Conservation (phyloP, 2,888 invertebrate genomes). For the Lydus trimaculatus region DNA sequence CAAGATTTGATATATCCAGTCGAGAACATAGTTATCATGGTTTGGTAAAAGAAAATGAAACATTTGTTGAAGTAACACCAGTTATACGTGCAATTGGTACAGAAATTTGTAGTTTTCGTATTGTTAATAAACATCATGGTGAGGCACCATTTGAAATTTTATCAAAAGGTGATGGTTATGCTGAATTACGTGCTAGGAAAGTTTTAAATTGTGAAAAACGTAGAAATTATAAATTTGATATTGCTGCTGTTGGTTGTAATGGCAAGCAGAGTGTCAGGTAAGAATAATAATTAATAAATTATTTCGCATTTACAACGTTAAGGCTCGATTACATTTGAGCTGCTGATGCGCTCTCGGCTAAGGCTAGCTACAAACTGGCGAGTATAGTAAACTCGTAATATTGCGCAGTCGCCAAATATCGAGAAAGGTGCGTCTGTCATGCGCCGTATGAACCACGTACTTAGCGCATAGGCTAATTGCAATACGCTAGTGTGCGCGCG, state of each 20-base stretch:
- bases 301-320: too few relatives aligned
- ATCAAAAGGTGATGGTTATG: conserved; percentile 70
- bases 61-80: conserved; percentile 91
- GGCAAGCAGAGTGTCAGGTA: conserved; percentile 71
- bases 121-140: conserved; percentile 90
- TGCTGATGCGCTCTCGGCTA: too few relatives aligned
- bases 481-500: too few relatives aligned
- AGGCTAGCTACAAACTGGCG: too few relatives aligned
- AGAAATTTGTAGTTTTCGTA: conserved; percentile 84
- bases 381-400: too few relatives aligned
- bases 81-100: conserved; percentile 75
- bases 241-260: conserved; percentile 91
- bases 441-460: too few relatives aligned
- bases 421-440: too few relatives aligned
- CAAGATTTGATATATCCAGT: conserved; percentile 78
- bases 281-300: too few relatives aligned
- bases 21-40: conserved; percentile 92
- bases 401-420: too few relatives aligned
- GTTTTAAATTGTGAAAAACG: conserved; percentile 93
- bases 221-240: conserved; percentile 94
- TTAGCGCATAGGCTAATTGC: too few relatives aligned
- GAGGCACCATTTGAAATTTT: conserved; percentile 82
- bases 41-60: conserved; percentile 91
- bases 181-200: conserved; percentile 82
- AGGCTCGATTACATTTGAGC: too few relatives aligned